Evolutionary conservation across 2,113 vertebrate species (phyloP).

Genomic region (human): GRCh38 chr14:85762001-85762500

Average conservation of each 20-base stretch:
- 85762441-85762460: background rate
- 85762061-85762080: constrained; percentile 24
- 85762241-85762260: constrained; percentile 7
- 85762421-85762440: background rate
- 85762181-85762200: background rate
- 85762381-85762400: rapidly evolving
- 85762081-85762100: constrained; percentile 43
- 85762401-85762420: background rate
- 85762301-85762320: background rate
- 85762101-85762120: background rate
- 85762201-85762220: constrained; percentile 33
- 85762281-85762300: background rate
- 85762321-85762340: background rate
- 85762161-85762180: background rate
- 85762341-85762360: background rate
- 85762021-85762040: background rate
- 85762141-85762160: background rate
- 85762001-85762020: background rate
- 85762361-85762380: background rate
- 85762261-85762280: background rate
- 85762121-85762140: background rate
- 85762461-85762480: background rate
- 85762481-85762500: background rate
- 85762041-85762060: constrained; percentile 42
- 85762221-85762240: constrained; percentile 56